Percentiles rank a stretch among this genome's conserved stretches.
phyloP scores from a whole-genome alignment of 2,888 invertebrate species.

The Sphaerophoria rueppellii region DNA sequence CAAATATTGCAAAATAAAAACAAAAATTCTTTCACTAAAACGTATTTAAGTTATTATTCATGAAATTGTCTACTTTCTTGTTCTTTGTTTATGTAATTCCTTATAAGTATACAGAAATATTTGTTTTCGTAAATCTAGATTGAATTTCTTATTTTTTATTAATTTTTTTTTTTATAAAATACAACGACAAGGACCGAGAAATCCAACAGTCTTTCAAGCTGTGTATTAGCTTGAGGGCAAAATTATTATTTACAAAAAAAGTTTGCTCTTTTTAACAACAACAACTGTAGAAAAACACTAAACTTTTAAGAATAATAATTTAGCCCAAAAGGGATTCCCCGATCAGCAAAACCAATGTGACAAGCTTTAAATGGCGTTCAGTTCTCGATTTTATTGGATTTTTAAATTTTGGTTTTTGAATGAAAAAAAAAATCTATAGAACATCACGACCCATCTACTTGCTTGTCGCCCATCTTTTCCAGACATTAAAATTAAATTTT shows the following conservation, averaged over 20 bases:
- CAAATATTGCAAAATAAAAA: constrained; percentile 40
- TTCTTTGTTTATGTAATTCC: constrained; percentile 13
- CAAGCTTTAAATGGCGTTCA: constrained; percentile 77
- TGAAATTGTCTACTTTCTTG: constrained; percentile 41
- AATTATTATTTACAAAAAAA: constrained; percentile 63
- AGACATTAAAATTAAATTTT: constrained; percentile 75
- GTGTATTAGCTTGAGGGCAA: constrained; percentile 48
- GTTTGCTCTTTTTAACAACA: background rate
- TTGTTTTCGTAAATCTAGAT: constrained; percentile 41
- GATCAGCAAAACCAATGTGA: constrained; percentile 83
- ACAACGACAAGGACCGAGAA: constrained; percentile 82
- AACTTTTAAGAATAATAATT: constrained; percentile 44
- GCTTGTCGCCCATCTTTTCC: constrained; percentile 81
- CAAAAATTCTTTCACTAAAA: constrained; percentile 41
- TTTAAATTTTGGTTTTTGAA: constrained; percentile 16
- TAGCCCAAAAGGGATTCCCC: constrained; percentile 80
- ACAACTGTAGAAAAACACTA: constrained; percentile 21
- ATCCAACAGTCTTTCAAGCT: constrained; percentile 79
- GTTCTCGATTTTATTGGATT: constrained; percentile 3
- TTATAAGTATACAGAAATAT: constrained; percentile 55
- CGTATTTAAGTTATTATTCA: constrained; percentile 34
- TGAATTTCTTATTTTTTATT: constrained; percentile 24
- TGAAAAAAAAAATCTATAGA: constrained; percentile 48
- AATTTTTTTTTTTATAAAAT: constrained; percentile 49
- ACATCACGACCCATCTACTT: constrained; percentile 79